A percentile compares a stretch with the other conserved stretches of the same genome.
These are phyloP conservation scores for Caenorhabditis remanei DNA, from an alignment of 1,140 invertebrate species.

Conservation along the genomic window DNA sequence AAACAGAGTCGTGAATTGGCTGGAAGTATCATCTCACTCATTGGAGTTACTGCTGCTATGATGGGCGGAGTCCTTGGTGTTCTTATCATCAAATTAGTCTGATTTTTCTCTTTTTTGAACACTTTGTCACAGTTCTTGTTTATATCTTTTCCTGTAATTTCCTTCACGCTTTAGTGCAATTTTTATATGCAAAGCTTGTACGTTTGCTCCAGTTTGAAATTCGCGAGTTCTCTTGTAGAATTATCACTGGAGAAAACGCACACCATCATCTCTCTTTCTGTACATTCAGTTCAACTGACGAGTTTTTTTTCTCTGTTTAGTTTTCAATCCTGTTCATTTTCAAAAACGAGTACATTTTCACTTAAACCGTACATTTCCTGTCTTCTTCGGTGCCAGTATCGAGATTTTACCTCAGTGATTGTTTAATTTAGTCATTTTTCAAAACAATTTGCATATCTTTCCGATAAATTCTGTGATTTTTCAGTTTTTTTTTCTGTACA, in stretches of 20 bases:
- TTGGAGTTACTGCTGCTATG: conserved; percentile 55
- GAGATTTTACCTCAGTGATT: neutral
- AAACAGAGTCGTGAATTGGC: conserved; percentile 11
- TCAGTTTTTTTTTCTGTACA: neutral
- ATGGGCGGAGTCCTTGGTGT: conserved; percentile 37
- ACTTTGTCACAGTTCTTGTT: neutral
- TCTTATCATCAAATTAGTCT: conserved; percentile 45
- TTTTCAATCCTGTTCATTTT: neutral
- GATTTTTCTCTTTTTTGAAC: neutral
- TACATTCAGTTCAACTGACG: conserved; percentile 47
- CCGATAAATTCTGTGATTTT: no score
- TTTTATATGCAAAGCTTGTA: no score
- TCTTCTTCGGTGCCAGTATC: neutral
- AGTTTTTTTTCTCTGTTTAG: neutral
- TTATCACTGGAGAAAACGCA: no score
- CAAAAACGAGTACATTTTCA: neutral
- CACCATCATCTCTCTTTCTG: neutral
- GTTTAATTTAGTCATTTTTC: no score
- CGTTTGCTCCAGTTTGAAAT: neutral
- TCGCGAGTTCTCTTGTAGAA: no score
- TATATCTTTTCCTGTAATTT: neutral
- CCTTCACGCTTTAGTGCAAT: neutral
- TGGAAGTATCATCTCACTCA: conserved; percentile 46
- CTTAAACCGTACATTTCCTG: conserved; percentile 4
- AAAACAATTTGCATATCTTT: neutral